These are phyloP conservation scores for Xiphorhynchus elegans DNA, from an alignment of 2,113 vertebrate genomes.

Conservation along the genomic window DNA sequence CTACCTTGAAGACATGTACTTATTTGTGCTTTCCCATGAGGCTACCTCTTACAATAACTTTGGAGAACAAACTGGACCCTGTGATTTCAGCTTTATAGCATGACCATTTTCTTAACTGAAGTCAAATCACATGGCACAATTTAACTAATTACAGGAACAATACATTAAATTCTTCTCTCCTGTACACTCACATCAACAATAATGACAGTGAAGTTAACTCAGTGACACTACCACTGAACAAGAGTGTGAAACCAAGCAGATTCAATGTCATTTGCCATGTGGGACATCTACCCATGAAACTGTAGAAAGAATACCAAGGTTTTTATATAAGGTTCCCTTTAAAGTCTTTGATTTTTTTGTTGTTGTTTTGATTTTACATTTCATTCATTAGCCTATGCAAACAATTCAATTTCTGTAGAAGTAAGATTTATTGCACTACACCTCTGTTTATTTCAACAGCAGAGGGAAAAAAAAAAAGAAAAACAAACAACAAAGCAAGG, in stretches of 20 bases:
- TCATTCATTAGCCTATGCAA: not conserved
- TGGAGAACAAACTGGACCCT: not conserved
- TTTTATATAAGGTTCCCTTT: not conserved
- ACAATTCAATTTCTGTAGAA: not conserved
- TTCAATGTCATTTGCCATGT: not conserved
- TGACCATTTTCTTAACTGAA: not conserved
- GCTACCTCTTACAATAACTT: not conserved
- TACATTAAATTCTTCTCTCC: not conserved
- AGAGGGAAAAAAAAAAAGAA: not conserved
- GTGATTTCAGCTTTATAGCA: not conserved
- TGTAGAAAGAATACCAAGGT: not conserved
- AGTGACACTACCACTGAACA: not conserved
- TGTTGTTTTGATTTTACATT: not conserved
- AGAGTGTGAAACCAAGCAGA: not conserved
- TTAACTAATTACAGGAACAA: not conserved
- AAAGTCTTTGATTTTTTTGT: not conserved
- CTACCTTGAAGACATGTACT: not conserved
- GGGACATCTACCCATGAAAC: not conserved
- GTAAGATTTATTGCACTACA: not conserved
- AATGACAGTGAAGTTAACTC: not conserved
- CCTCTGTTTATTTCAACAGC: not conserved
- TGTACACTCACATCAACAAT: not conserved
- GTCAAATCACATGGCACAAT: not conserved
- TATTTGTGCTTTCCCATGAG: not conserved
- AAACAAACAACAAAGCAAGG: not conserved